These are phyloP conservation scores for Eupithecia vulgata DNA, from an alignment of 2,888 invertebrate genomes.

Conservation along the genomic window DNA sequence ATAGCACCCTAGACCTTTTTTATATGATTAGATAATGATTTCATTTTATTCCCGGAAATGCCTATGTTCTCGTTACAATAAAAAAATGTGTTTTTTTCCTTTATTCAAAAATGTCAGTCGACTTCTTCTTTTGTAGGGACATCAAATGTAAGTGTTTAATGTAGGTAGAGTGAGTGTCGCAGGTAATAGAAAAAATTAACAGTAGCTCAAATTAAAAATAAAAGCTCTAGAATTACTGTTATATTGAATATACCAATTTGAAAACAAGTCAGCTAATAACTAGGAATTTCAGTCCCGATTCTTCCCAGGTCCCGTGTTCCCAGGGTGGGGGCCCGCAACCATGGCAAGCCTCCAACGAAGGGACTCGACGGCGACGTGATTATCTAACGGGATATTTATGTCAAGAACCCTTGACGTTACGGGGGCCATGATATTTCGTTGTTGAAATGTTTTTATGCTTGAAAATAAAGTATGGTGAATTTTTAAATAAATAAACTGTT, in stretches of 20 bases:
- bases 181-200: too few species aligned
- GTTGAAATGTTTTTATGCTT: constrained; percentile 14
- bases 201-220: too few species aligned
- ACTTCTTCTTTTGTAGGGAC: too few species aligned
- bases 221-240: too few species aligned
- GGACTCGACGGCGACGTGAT: constrained; percentile 25
- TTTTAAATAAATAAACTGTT: neutral
- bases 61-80: too few species aligned
- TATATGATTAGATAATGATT: too few species aligned
- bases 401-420: constrained; percentile 29
- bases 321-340: constrained; percentile 4
- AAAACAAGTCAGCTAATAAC: neutral
- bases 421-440: constrained; percentile 18
- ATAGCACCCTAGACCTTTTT: too few species aligned
- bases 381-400: constrained; percentile 34
- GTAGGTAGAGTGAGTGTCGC: neutral
- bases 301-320: neutral
- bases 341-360: constrained; percentile 3
- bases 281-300: neutral
- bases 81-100: too few species aligned
- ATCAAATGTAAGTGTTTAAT: too few species aligned
- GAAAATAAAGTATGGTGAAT: neutral
- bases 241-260: neutral
- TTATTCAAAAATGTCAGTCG: too few species aligned
- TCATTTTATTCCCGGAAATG: too few species aligned